These are phyloP conservation scores for Lasiurus borealis DNA, from an alignment of 2,113 vertebrate species.

Conservation along the genomic window DNA sequence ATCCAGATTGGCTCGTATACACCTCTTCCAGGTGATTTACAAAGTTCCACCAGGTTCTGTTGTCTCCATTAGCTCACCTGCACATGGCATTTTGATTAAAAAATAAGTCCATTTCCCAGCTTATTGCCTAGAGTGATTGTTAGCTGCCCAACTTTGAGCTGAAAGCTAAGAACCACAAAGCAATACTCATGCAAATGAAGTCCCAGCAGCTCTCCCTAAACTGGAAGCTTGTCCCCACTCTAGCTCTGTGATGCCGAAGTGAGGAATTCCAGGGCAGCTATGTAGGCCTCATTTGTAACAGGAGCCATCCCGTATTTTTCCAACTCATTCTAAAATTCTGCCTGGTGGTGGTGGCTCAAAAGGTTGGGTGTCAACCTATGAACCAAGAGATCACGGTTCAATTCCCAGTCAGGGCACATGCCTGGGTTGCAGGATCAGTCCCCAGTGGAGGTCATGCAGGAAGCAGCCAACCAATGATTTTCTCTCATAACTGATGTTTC, in stretches of 20 bases:
- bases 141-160: neutral
- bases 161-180: neutral
- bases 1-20: neutral
- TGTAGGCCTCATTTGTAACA: neutral
- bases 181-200: conserved; percentile 4
- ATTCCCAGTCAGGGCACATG: too few species aligned
- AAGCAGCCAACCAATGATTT: too few species aligned
- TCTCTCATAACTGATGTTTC: too few species aligned
- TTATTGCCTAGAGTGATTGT: neutral
- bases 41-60: neutral
- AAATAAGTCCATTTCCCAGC: neutral
- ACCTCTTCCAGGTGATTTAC: conserved; percentile 39
- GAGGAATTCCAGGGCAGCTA: neutral
- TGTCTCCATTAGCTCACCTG: neutral
- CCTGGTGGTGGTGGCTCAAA: too few species aligned
- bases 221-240: neutral
- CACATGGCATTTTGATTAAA: conserved; percentile 27
- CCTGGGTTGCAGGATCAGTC: too few species aligned
- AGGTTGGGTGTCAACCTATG: too few species aligned
- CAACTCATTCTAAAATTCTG: neutral
- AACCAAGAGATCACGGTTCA: too few species aligned
- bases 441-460: too few species aligned
- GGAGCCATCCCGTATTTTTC: neutral
- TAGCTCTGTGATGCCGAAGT: neutral
- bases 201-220: neutral